Evolutionary conservation across 2,797 vertebrate genomes (phyloP), one percentile per base, ranked within the genome.

Genomic region (Lagodon rhomboides): DNA sequence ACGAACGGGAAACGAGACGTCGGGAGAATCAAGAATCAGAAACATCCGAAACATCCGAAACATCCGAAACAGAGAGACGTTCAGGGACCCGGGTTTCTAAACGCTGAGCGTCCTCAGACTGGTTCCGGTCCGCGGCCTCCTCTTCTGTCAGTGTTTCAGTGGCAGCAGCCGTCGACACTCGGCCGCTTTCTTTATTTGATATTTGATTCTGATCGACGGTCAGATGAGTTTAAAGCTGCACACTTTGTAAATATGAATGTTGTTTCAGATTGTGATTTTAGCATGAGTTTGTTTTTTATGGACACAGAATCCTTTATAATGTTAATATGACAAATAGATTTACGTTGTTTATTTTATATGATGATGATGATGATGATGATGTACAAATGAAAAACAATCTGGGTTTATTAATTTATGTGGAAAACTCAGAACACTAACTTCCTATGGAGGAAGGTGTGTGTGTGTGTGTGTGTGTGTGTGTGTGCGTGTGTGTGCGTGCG

Each of bases 241-340:
- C 81, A 87, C 70, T 88, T 82, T 94, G 91, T 92, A 93, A 73
- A 93, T 93, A 93, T 90, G 84, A 91, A 91, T 90, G 88, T 92
- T 91, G 88, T 91, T 87, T 84, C 88, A 86, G 90, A 91, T 89
- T 91, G 83, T 91, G 90, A 86, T 89, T 91, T 89, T 85, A 94
- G 93, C 92, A 94, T 92, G 91, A 91, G 62, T 67, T 92, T 91
- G 69, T 87, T 89, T 87, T 87, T 82, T 88, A 87, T 86, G 83
- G 78, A 72, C 38, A 60, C 4, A 87, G 13, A 87, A 78, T 79
- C 61, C 69, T 93, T 90, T 92, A 80, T 90, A 87, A 91, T 91
- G 81, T 89, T 83, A 87, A 85, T 85, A 88, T 80, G 82, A 82
- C 59, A 80, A 89, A 90, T 62, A 87, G 81, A 91, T 87, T 88